Conservation (phyloP, 1,140 invertebrate species). For the silkworm (Bombyx mori) region DNA sequence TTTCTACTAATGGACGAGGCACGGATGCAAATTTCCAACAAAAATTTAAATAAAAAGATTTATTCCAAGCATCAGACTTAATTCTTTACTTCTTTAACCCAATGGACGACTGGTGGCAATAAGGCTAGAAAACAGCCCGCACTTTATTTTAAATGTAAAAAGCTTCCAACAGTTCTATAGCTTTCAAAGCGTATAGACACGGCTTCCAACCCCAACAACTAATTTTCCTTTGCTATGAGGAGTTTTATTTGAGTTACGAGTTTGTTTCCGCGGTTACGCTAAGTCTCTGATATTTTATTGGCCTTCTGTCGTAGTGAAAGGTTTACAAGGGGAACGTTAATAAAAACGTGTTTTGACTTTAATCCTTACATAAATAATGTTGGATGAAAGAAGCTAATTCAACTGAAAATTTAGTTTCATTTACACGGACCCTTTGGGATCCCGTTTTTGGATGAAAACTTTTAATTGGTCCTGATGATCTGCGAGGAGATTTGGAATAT, state of each 20-base stretch:
- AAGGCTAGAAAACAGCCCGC: not conserved
- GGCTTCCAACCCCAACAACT: slow-evolving; percentile 6
- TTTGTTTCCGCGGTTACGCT: not conserved
- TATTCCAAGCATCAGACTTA: slow-evolving; percentile 7
- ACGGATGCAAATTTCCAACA: not conserved
- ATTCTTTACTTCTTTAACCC: slow-evolving; percentile 6
- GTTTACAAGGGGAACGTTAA: too few species aligned
- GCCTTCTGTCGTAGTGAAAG: too few species aligned
- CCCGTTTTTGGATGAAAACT: too few species aligned
- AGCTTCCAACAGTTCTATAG: slow-evolving; percentile 4
- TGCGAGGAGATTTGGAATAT: too few species aligned
- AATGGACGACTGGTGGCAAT: not conserved
- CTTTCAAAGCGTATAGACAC: slow-evolving; percentile 4
- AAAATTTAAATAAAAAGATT: slow-evolving; percentile 4
- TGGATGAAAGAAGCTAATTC: too few species aligned
- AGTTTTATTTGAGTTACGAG: slow-evolving; percentile 5
- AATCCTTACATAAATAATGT: too few species aligned
- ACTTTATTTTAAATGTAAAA: slow-evolving; percentile 8
- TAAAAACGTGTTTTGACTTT: too few species aligned
- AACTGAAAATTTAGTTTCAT: too few species aligned
- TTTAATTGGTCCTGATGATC: too few species aligned
- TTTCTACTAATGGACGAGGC: too few species aligned
- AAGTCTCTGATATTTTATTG: too few species aligned
- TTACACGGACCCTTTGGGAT: too few species aligned
- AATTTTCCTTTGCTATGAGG: slow-evolving; percentile 5